These are phyloP conservation scores for Cromileptes altivelis DNA, from an alignment of 2,113 vertebrate genomes.

Conservation along the genomic window DNA sequence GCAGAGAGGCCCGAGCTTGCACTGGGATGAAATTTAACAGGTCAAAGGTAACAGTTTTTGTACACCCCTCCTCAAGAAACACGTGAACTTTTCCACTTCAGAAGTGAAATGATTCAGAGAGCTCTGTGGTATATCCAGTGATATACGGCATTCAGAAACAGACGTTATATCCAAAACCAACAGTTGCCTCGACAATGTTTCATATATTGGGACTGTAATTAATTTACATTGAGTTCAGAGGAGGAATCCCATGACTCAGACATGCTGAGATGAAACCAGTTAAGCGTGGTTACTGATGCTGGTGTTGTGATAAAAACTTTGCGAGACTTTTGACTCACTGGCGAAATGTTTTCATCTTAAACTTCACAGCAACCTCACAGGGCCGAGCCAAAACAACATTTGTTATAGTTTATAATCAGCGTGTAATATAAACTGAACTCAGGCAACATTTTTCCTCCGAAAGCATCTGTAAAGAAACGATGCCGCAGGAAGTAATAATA, in stretches of 20 bases:
- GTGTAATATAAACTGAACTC: constrained; percentile 5
- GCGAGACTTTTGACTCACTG: constrained; percentile 9
- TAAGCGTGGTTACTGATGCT: constrained; percentile 24
- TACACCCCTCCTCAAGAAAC: not conserved
- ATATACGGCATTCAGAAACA: constrained; percentile 28
- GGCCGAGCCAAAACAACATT: constrained; percentile 16
- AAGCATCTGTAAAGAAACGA: not conserved
- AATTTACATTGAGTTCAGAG: constrained; percentile 14
- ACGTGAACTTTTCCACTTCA: constrained; percentile 46
- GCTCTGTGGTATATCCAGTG: not conserved
- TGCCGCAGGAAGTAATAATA: not conserved
- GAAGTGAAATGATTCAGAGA: constrained; percentile 27
- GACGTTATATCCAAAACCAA: constrained; percentile 49
- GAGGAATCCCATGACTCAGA: constrained; percentile 26
- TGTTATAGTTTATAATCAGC: constrained; percentile 30
- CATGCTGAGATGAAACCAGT: constrained; percentile 33
- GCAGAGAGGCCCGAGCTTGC: not conserved
- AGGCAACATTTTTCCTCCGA: not conserved
- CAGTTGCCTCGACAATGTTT: constrained; percentile 19
- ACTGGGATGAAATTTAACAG: not conserved
- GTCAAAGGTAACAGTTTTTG: constrained; percentile 17
- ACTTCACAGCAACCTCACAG: not conserved
- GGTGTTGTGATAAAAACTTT: constrained; percentile 36
- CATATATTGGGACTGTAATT: constrained; percentile 10
- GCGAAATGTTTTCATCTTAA: constrained; percentile 24